Evolutionary conservation across 1,140 invertebrate genomes (phyloP).

Genomic region (Battus philenor): DNA sequence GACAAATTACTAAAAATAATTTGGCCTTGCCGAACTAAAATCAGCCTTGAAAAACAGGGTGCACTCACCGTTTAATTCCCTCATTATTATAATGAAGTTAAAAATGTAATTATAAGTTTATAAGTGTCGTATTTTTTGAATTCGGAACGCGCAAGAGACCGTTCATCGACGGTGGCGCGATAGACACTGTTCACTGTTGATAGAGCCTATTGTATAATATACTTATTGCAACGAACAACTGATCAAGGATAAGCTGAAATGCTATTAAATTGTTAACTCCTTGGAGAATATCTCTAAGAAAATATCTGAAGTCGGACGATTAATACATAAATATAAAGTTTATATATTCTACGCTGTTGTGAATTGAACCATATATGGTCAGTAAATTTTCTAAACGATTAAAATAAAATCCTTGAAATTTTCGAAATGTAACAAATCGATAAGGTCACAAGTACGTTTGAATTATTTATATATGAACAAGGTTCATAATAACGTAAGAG

Average conservation of each 20-base stretch:
- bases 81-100: conserved; percentile 22
- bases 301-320: no score
- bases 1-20: no score
- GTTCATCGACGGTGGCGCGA: conserved; percentile 21
- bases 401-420: no score
- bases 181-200: conserved; percentile 21
- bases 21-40: no score
- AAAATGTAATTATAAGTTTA: conserved; percentile 15
- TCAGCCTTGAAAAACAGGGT: no score
- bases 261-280: not conserved
- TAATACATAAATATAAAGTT: no score
- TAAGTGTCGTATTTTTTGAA: conserved; percentile 3
- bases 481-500: not conserved
- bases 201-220: conserved; percentile 26
- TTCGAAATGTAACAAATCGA: no score
- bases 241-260: conserved; percentile 24
- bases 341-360: no score
- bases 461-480: no score
- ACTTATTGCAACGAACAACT: conserved; percentile 17
- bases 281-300: not conserved
- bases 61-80: conserved; percentile 25
- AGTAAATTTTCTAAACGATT: no score
- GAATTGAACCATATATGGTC: no score
- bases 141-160: conserved; percentile 2
- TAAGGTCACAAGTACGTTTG: no score